Evolutionary conservation across 2,113 vertebrate genomes (phyloP).

Genomic region (Oncorhynchus tshawytscha): DNA sequence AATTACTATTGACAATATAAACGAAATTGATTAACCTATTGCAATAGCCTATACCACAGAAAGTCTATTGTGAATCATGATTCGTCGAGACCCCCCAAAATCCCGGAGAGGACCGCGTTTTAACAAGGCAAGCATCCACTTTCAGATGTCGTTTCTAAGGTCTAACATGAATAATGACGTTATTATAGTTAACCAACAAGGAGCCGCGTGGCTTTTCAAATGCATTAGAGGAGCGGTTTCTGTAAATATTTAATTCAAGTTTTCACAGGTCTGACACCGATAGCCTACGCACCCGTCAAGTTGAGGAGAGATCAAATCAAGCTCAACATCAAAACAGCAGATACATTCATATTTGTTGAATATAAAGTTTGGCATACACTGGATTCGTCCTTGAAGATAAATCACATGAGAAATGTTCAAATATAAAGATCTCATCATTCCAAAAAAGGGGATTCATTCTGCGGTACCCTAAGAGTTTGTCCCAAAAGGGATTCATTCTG

Average conservation of each 20-base stretch:
- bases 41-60: background rate
- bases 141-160: slow-evolving; percentile 1
- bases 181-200: slow-evolving; percentile 1
- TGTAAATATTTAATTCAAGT: background rate
- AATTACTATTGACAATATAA: background rate
- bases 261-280: background rate
- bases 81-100: background rate
- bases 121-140: slow-evolving; percentile 3
- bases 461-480: background rate
- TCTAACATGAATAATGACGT: slow-evolving; percentile 4
- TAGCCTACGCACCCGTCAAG: background rate
- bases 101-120: background rate
- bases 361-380: too few species aligned
- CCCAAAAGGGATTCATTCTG: too few species aligned
- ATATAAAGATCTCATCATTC: too few species aligned
- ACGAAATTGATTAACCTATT: background rate
- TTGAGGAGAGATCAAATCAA: background rate
- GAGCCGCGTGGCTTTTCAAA: background rate
- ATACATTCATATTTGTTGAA: background rate
- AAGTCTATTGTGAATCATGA: background rate
- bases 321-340: background rate
- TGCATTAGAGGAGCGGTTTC: background rate
- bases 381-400: too few species aligned
- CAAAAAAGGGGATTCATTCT: too few species aligned
- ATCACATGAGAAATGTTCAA: too few species aligned